Conservation (phyloP, 2,113 vertebrate species). For the Regulus satrapa region DNA sequence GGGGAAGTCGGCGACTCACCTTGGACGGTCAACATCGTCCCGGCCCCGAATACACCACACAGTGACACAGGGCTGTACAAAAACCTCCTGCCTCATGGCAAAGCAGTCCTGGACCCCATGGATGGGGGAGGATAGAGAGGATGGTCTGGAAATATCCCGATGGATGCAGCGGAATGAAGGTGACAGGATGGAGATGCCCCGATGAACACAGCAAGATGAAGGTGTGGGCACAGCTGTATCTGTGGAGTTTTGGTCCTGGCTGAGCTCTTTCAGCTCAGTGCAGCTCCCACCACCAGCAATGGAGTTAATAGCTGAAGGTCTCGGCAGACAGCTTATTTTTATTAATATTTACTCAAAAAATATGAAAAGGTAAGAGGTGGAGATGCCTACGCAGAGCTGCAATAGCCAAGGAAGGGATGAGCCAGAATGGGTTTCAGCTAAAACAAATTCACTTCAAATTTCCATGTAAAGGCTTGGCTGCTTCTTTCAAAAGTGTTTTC, state of each 20-base stretch:
- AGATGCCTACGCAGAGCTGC: background rate
- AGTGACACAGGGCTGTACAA: background rate
- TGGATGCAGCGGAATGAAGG: background rate
- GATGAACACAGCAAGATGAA: background rate
- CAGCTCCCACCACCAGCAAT: background rate
- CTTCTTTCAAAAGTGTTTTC: background rate
- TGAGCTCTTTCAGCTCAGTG: background rate
- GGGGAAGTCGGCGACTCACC: slow-evolving; percentile 42
- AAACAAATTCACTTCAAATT: background rate
- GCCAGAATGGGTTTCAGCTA: background rate
- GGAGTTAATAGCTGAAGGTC: background rate
- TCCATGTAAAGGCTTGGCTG: background rate
- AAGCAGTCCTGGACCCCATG: background rate
- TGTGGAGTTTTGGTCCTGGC: background rate
- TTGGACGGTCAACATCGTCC: background rate
- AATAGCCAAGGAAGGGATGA: background rate
- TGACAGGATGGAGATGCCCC: background rate
- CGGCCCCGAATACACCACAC: background rate
- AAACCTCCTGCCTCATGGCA: background rate
- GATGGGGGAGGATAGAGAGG: background rate
- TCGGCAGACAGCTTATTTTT: background rate
- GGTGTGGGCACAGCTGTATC: too few species aligned
- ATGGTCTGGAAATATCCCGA: background rate
- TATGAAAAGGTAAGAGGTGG: background rate
- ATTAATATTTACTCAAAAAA: background rate